Conservation (phyloP, 2,113 vertebrate genomes). For the Gallinago paraguaiae region DNA sequence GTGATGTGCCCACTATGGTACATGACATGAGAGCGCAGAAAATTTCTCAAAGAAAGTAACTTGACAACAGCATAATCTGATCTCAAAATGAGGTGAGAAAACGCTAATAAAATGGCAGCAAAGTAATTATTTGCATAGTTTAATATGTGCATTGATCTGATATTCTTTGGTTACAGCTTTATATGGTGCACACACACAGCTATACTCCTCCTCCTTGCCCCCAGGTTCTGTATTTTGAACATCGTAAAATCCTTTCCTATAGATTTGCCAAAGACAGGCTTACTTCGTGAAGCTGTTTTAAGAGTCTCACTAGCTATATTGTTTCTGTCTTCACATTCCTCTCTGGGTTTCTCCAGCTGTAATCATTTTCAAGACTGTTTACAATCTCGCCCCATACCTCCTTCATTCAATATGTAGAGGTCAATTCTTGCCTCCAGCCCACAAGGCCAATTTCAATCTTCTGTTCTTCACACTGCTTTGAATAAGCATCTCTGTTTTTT, state of each 20-base stretch:
- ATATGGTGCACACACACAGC: background rate
- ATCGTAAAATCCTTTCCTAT: background rate
- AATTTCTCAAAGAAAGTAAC: background rate
- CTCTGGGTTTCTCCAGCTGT: background rate
- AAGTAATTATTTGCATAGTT: background rate
- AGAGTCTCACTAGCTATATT: background rate
- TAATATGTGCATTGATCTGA: background rate
- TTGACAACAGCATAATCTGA: background rate
- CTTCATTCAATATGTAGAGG: background rate
- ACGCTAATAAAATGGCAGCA: background rate
- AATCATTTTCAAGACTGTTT: conserved; percentile 20
- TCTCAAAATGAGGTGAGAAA: background rate
- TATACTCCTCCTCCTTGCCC: background rate
- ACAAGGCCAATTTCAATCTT: background rate
- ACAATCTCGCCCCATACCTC: background rate
- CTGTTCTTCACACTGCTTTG: background rate
- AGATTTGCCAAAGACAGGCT: background rate
- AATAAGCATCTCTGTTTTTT: background rate
- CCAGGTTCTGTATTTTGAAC: background rate
- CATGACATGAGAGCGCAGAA: background rate
- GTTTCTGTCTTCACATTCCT: background rate
- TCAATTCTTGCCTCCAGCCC: background rate
- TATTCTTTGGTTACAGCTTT: background rate
- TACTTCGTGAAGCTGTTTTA: background rate
- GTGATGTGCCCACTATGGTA: background rate